phyloP scores from a whole-genome alignment of 2,888 invertebrate genomes.

The Alcis repandata region DNA sequence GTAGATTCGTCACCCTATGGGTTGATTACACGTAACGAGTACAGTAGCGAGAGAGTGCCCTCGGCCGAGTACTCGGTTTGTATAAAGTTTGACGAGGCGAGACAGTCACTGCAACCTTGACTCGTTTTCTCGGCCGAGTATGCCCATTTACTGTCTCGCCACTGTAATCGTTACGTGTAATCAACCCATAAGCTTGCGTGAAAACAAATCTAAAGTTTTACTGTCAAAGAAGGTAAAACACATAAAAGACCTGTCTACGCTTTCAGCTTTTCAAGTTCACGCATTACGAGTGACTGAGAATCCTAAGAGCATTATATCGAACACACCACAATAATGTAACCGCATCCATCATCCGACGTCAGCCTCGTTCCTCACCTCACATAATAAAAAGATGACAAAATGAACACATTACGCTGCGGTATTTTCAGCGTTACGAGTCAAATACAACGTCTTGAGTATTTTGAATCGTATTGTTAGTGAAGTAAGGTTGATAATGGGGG shows the following conservation, averaged over 20 bases:
- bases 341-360: slow-evolving; percentile 37
- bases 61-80: no score
- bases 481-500: slow-evolving; percentile 2
- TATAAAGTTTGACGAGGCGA: no score
- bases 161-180: no score
- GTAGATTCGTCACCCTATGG: no score
- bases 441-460: slow-evolving; percentile 8
- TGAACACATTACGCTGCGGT: slow-evolving; percentile 30
- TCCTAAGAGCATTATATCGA: slow-evolving; percentile 20
- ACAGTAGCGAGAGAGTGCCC: no score
- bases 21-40: no score
- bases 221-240: neutral
- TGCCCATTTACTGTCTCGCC: no score
- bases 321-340: slow-evolving; percentile 18
- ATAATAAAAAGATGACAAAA: slow-evolving; percentile 26
- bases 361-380: slow-evolving; percentile 15
- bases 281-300: slow-evolving; percentile 7
- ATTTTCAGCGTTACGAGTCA: slow-evolving; percentile 18
- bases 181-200: no score
- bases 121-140: no score
- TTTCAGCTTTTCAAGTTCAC: neutral
- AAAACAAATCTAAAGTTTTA: neutral
- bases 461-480: slow-evolving; percentile 8
- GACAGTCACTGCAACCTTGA: no score
- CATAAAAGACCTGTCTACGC: neutral